These are phyloP conservation scores for Acanthurus tractus DNA, from an alignment of 2,797 vertebrate species.

Conservation along the genomic window DNA sequence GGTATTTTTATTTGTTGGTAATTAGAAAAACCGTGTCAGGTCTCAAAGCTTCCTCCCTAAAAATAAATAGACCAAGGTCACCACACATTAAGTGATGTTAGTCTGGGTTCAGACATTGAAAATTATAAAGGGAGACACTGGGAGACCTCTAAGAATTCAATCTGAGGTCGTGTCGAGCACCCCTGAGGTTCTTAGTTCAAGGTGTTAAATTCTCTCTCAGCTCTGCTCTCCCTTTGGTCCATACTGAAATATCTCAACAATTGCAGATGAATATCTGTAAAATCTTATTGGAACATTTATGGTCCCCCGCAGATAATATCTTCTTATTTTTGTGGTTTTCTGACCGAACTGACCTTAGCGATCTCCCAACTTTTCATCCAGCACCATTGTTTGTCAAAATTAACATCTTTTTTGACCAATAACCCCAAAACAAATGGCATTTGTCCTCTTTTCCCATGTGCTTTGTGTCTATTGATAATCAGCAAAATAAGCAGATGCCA, in stretches of 20 bases:
- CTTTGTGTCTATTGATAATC: not conserved
- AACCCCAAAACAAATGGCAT: not conserved
- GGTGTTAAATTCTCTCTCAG: not conserved
- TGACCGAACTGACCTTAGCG: too few relatives aligned
- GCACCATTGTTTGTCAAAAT: too few relatives aligned
- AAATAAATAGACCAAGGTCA: not conserved
- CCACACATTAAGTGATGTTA: not conserved
- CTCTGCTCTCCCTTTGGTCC: too few relatives aligned
- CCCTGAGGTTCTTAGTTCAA: slow-evolving; percentile 7
- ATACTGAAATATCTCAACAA: too few relatives aligned
- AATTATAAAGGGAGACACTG: not conserved
- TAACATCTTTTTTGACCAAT: too few relatives aligned
- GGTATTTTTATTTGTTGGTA: slow-evolving; percentile 6
- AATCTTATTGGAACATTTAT: too few relatives aligned
- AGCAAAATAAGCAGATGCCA: not conserved
- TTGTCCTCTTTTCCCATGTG: not conserved
- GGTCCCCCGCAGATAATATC: too few relatives aligned
- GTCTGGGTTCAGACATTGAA: not conserved
- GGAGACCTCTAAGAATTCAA: not conserved
- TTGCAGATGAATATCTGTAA: too few relatives aligned
- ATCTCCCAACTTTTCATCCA: too few relatives aligned
- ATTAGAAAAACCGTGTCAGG: slow-evolving; percentile 9
- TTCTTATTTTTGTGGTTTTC: too few relatives aligned
- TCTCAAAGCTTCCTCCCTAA: not conserved
- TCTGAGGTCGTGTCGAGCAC: slow-evolving; percentile 1